Base-by-base conservation (phyloP, 2,797 vertebrate species). In the Oophaga sylvatica region DNA sequence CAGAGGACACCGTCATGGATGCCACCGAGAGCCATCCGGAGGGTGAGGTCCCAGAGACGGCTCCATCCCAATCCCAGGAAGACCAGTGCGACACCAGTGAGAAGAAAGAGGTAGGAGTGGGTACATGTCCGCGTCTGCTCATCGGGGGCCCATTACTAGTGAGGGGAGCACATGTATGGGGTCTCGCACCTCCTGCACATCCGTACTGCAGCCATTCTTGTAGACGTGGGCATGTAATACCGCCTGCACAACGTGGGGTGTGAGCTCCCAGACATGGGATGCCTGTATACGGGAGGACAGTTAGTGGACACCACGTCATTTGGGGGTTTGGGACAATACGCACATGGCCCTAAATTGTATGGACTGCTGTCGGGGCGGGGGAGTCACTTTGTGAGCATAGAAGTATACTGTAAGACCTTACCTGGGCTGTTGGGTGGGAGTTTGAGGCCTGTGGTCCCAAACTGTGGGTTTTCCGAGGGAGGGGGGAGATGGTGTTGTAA, bases 61-160 rank as follows among this genome's bases (percentile, higher is more conserved):
- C 63, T 11, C 71, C 84, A 19, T 59, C 84, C 19, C 84, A 86
- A 56, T 12, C 84, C 62, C 73, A 81, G 59, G 84, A 78, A 12
- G 88, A 89, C 15, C n/a, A 41, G 26, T 70, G 83, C 26, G 87
- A 89, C 16, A 15, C 41, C 22, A 79, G 77, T 60, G 93, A 94
- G 86, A 94, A 93, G 90, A 94, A 94, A 93, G 94, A 94, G 93
- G 94, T 94, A 94, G 92, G 22, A 87, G 90, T 0, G 41, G 81
- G 79, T 26, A 73, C 88, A 84, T 78, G 80, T 68, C 84, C 87
- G 86, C 73, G 8, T 65, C 48, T 63, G 53, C n/a, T 22, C 31
- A 56, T 48, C n/a, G 13, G 0, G 63, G 78, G 81, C 29, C 35
- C 19, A 65, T 48, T 57, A 56, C 12, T 80, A 16, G 19, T 6